Conservation (phyloP, 2,113 vertebrate species). For the Hemibagrus wyckioides region DNA sequence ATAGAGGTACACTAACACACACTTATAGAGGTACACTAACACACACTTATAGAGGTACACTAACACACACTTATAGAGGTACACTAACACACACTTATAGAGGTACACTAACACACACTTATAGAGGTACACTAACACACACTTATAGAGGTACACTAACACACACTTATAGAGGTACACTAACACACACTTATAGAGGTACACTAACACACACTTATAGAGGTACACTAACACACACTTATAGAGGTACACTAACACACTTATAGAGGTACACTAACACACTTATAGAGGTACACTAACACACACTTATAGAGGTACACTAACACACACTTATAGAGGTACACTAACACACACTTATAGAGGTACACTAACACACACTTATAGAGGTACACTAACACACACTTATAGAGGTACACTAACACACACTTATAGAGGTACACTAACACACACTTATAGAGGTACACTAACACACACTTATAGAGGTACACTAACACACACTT, state of each 20-base stretch:
- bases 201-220: no score
- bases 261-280: no score
- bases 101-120: conserved; percentile 65
- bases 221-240: conserved; percentile 59
- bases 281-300: conserved; percentile 60
- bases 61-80: no score
- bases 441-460: no score
- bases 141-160: conserved; percentile 60
- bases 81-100: conserved; percentile 57
- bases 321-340: conserved; percentile 56
- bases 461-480: conserved; percentile 57
- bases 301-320: no score
- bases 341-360: no score
- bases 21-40: conserved; percentile 67
- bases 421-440: conserved; percentile 58
- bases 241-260: conserved; percentile 63
- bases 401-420: conserved; percentile 67
- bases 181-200: conserved; percentile 56
- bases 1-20: conserved; percentile 63
- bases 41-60: conserved; percentile 58
- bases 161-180: no score
- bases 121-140: conserved; percentile 64
- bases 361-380: conserved; percentile 59
- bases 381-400: conserved; percentile 63
- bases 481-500: conserved; percentile 65